Evolutionary conservation across 2,113 vertebrate genomes (phyloP), one percentile per base, ranked within the genome.

Genomic region (Benitochromis conjunctus): DNA sequence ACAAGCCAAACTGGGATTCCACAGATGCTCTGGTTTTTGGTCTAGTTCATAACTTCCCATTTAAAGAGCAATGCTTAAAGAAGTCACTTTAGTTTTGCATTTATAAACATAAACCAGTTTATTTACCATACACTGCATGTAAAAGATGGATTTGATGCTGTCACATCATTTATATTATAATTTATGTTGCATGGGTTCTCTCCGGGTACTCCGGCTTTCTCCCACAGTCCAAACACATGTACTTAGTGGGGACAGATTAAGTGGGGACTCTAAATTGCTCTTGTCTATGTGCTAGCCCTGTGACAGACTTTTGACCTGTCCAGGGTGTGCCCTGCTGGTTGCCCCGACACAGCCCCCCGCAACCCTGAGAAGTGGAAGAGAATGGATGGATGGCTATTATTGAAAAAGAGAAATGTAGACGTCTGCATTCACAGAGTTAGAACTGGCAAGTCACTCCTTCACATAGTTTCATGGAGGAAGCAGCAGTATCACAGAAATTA

Each of bases 331-430:
- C 26, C n/a, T n/a, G n/a, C n/a, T n/a, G n/a, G n/a, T n/a, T n/a
- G n/a, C n/a, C n/a, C n/a, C 26, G 3, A 26, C 26, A 26, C 26
- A 26, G 26, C 26, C 26, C 26, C 26, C 26, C n/a, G n/a, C n/a
- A n/a, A n/a, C n/a, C n/a, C 26, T 26, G 26, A 26, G 26, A 26
- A 26, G 26, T 26, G 26, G 26, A 26, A 2, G 26, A 26, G 26
- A 26, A 26, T 26, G 26, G 31, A n/a, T 0, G 1, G 6, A 7
- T 0, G 18, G 60, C 36, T 41, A 1, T 8, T 0, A 21, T 21
- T 41, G 10, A 19, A 13, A 0, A 64, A 64, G 13, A 21, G 2
- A 64, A 36, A 24, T 16, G n/a, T 14, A 43, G 9, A 69, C 24
- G 41, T 24, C 21, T 46, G 66, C 66, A 10, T 18, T 14, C 38